Conservation (phyloP, 2,113 vertebrate species). For the Sapayoa aenigma region DNA sequence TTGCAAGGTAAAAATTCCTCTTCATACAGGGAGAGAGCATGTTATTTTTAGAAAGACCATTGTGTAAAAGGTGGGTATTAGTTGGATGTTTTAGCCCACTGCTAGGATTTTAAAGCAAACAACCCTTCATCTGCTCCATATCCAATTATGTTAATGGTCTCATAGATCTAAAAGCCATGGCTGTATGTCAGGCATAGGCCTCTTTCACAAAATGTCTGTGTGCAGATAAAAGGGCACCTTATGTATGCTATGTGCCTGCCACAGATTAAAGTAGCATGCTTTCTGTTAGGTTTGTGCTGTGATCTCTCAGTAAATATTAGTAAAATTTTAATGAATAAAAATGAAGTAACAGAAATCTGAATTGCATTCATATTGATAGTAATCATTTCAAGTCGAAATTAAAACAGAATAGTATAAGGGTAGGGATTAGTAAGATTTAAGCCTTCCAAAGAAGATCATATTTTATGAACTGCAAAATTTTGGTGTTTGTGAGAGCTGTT, state of each 20-base stretch:
- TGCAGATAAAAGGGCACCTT: conserved; percentile 3
- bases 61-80: conserved; percentile 42
- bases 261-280: background rate
- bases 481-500: background rate
- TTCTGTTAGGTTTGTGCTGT: background rate
- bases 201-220: background rate
- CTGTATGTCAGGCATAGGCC: background rate
- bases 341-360: background rate
- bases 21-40: background rate
- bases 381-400: background rate
- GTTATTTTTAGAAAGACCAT: background rate
- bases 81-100: conserved; percentile 45
- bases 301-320: conserved; percentile 27
- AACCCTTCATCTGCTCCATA: conserved; percentile 49
- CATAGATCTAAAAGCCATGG: conserved; percentile 44
- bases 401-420: background rate
- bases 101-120: conserved; percentile 67
- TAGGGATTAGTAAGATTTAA: background rate
- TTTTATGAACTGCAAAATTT: background rate
- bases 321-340: background rate
- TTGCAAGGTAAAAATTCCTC: background rate
- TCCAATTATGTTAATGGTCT: conserved; percentile 72
- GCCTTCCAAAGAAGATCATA: background rate
- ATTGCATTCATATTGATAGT: background rate
- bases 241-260: background rate